Base-by-base conservation (phyloP, 1,140 invertebrate genomes). In the Coelopa frigida region DNA sequence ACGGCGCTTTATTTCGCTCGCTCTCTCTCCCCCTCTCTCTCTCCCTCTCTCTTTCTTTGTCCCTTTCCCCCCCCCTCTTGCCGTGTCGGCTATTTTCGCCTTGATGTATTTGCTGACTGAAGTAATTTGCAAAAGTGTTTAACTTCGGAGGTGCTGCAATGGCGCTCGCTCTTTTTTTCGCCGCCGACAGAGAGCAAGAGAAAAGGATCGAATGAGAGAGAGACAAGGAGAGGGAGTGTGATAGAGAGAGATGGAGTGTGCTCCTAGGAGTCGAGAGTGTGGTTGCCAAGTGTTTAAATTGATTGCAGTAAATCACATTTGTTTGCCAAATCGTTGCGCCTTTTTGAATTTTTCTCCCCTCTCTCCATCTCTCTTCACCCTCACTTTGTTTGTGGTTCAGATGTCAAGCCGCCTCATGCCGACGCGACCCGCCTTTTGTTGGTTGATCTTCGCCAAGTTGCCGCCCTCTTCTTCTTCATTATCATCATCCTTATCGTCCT, bases 261-360 rank as follows among this genome's bases (percentile, higher is more conserved):
- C n/a, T n/a, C n/a, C n/a, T n/a, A n/a, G n/a, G n/a, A n/a, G n/a
- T n/a, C n/a, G n/a, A n/a, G n/a, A n/a, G n/a, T n/a, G n/a, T n/a
- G n/a, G 35, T 38, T 41, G 42, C 44, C 49, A 47, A 61, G 56
- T 55, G 58, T 52, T 58, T 55, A 65, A 65, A 65, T 65, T 65
- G 59, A 65, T 60, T 65, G 59, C 57, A 53, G 58, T 59, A 59
- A 59, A 59, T 59, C 56, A 65, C 57, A 56, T 65, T 61, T 58
- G 48, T 33, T 45, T 45, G 38, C 29, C 24, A 31, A 44, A 44
- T 44, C 27, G 27, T 29, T 29, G 27, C 27, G n/a, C n/a, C n/a
- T 43, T 43, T 43, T 43, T 43, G 41, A 43, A 43, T n/a, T n/a
- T n/a, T n/a, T n/a, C n/a, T n/a, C n/a, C n/a, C n/a, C n/a, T n/a